A percentile compares a stretch with the other conserved stretches of the same genome.
phyloP scores from a whole-genome alignment of 2,113 vertebrate species.

The Caranx melampygus region DNA sequence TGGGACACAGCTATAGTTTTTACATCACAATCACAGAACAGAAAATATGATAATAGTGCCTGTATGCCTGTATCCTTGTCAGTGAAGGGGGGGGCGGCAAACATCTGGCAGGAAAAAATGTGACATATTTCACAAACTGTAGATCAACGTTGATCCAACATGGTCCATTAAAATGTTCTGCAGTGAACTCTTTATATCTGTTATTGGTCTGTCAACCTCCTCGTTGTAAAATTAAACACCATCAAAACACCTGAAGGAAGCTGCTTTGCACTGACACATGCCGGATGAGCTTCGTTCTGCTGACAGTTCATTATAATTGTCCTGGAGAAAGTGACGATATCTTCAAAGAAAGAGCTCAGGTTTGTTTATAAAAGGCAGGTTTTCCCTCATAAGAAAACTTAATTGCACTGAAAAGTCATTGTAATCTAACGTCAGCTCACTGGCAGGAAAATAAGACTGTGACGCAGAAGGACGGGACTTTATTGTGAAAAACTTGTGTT shows the following conservation, averaged over 20 bases:
- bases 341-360: neutral
- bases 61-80: too few relatives aligned
- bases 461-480: slow-evolving; percentile 10
- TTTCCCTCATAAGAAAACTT: slow-evolving; percentile 3
- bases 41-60: too few relatives aligned
- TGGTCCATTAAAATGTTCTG: too few relatives aligned
- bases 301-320: neutral
- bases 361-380: neutral
- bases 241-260: neutral
- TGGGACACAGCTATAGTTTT: too few relatives aligned
- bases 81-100: too few relatives aligned
- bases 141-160: too few relatives aligned
- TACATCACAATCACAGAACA: too few relatives aligned
- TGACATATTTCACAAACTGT: too few relatives aligned
- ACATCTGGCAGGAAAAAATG: too few relatives aligned
- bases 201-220: too few relatives aligned
- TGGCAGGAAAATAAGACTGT: neutral
- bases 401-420: neutral
- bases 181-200: too few relatives aligned
- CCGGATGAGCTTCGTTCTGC: neutral
- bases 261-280: neutral
- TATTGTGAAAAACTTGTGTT: slow-evolving; percentile 31
- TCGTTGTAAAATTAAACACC: too few relatives aligned
- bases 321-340: neutral
- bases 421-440: neutral